Conservation (phyloP, 2,797 vertebrate species). For the Leptatherina wallacei region DNA sequence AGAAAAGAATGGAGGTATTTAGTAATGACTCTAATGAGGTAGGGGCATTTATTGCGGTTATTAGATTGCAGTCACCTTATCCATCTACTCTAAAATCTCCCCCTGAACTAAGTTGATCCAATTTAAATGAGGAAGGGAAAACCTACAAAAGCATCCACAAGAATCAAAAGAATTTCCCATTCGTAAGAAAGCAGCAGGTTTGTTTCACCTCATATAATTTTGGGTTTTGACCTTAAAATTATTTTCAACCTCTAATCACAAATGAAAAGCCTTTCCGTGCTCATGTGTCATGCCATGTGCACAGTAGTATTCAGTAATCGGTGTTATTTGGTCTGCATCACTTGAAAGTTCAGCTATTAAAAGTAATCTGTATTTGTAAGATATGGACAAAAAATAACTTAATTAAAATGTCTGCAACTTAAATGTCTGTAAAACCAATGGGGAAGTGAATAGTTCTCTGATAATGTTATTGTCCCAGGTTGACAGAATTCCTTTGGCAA, state of each 20-base stretch:
- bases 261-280: slow-evolving; percentile 77
- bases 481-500: not conserved
- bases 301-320: slow-evolving; percentile 73
- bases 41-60: slow-evolving; percentile 69
- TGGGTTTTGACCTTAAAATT: slow-evolving; percentile 86
- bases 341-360: slow-evolving; percentile 68
- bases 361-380: slow-evolving; percentile 64
- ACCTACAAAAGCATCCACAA: slow-evolving; percentile 86
- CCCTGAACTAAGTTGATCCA: slow-evolving; percentile 79
- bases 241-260: slow-evolving; percentile 84
- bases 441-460: slow-evolving; percentile 21
- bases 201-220: slow-evolving; percentile 90
- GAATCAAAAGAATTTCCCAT: slow-evolving; percentile 86
- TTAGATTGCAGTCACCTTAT: slow-evolving; percentile 76
- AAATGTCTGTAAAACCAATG: slow-evolving; percentile 44
- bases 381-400: slow-evolving; percentile 54
- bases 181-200: slow-evolving; percentile 84
- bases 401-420: slow-evolving; percentile 44
- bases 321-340: slow-evolving; percentile 78
- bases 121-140: slow-evolving; percentile 83
- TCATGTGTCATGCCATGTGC: slow-evolving; percentile 67
- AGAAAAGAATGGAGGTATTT: slow-evolving; percentile 51
- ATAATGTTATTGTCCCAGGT: slow-evolving; percentile 8
- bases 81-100: slow-evolving; percentile 65
- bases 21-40: slow-evolving; percentile 54